Evolutionary conservation across 2,113 vertebrate species (phyloP), one percentile per base, ranked within the genome.

Genomic region (Onychostoma macrolepis): DNA sequence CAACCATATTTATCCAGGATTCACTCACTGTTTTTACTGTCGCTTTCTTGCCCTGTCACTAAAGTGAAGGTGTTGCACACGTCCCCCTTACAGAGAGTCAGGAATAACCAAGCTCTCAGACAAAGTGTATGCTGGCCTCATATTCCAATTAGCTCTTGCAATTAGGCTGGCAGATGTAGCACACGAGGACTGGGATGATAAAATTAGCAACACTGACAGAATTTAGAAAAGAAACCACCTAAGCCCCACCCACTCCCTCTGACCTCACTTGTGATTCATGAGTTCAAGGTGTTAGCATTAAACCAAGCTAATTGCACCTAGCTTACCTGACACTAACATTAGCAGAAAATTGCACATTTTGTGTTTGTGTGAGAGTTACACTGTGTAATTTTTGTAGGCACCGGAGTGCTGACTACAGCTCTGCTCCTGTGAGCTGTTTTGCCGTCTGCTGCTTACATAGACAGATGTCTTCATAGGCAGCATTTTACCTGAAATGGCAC

Each of bases 101-200:
- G 85, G 87, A 88, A 86, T 88, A 90, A 90, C 89, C 76, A 71
- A 69, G 80, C 84, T 88, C 85, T 82, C 21, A 61, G 36, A 74
- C 85, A 48, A 91, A 86, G 86, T 89, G 89, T 90, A 92, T 92
- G 91, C 84, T 90, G 92, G 93, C 91, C 92, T 93, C 90, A 72
- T 93, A 94, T 95, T 92, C 91, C 93, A 95, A 95, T 95, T 95
- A 95, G 92, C 92, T 81, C 84, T 87, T 90, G 91, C 93, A 95
- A 94, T 93, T 95, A 95, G 94, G 92, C 89, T 94, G 92, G 92
- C 91, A 90, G 87, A 95, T 95, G 93, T 95, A 94, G 94, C 93
- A 92, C 94, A 94, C 90, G 93, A 94, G 94, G 93, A 94, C 92
- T 94, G 94, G 94, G 94, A 95, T 94, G 93, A 91, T 91, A 92